Conservation (phyloP, 2,113 vertebrate genomes). For the Amblyopsis rosae region DNA sequence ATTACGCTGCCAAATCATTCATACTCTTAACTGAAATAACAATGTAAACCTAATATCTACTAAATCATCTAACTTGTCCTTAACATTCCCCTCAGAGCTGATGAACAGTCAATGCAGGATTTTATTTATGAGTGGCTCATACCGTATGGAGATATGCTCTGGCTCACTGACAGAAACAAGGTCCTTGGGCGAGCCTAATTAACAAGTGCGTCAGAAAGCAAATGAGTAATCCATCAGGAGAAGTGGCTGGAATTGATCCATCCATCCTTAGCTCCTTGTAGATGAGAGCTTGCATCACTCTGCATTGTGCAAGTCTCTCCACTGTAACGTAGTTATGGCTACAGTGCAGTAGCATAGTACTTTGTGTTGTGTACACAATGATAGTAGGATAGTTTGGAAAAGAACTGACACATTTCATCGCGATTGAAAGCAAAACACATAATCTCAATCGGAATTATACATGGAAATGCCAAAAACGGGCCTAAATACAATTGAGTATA, state of each 20-base stretch:
- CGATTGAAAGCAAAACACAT: too few relatives aligned
- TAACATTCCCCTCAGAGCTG: conserved; percentile 19
- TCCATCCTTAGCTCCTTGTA: conserved; percentile 36
- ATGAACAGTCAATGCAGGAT: conserved; percentile 20
- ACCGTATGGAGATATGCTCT: conserved; percentile 17
- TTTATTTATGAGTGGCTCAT: conserved; percentile 41
- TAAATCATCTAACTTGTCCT: not conserved
- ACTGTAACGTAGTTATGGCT: conserved; percentile 18
- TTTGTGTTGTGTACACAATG: not conserved
- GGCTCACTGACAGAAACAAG: conserved; percentile 22
- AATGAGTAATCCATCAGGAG: conserved; percentile 50
- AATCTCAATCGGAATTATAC: too few relatives aligned
- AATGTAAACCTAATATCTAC: not conserved
- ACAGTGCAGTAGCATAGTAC: too few relatives aligned
- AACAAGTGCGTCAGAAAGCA: conserved; percentile 44
- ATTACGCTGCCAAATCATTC: not conserved
- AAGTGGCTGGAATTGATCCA: conserved; percentile 31
- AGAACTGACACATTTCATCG: too few relatives aligned
- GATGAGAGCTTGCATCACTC: conserved; percentile 26
- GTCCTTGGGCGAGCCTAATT: conserved; percentile 54
- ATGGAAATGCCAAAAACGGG: not conserved
- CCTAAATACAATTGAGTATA: not conserved
- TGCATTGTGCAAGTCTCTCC: conserved; percentile 46
- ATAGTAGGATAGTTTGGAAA: not conserved
- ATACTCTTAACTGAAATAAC: conserved; percentile 15